Evolutionary conservation across 2,797 vertebrate genomes (phyloP), one percentile per base, ranked within the genome.

Genomic region (Antrozous pallidus): DNA sequence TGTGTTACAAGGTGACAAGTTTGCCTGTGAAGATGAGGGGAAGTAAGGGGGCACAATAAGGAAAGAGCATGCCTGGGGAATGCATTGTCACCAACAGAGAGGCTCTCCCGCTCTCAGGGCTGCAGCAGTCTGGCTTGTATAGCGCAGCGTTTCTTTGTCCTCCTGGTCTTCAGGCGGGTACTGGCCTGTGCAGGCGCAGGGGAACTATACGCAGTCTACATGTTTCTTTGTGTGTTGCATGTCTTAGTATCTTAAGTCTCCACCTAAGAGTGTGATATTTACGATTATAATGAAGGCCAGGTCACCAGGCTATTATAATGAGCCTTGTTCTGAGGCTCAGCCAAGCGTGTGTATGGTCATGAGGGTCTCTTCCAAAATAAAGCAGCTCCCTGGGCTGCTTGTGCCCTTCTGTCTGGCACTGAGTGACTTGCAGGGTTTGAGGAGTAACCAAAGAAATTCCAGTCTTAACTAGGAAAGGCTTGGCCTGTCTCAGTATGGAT

Each of bases 101-200:
- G 49, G 22, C 10, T 26, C 49, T 54, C 8, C 6, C 20, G n/a
- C 33, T 77, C 49, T 38, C 74, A 26, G 22, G 49, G 74, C 33
- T 6, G 12, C n/a, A 8, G 33, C n/a, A 51, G 22, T 17, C 49
- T 9, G n/a, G 8, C 18, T 33, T 12, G 6, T 0, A 8, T 3
- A 51, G 18, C 4, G 0, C 45, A 2, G n/a, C n/a, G 49, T 26
- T 54, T 54, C 74, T 36, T 54, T 16, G 49, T 54, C 26, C 20
- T 49, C 31, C 31, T 36, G 47, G 20, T 51, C 18, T 36, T 22
- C 26, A n/a, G 5, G 20, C 74, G 8, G 74, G 12, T n/a, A 13
- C 11, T 12, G 47, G n/a, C 47, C 33, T n/a, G 3, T 14, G 33
- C 74, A 54, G 47, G 74, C 0, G 11, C 49, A 38, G n/a, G 24